These are phyloP conservation scores for Peromyscus nudipes DNA, from an alignment of 2,797 vertebrate genomes.

Conservation along the genomic window DNA sequence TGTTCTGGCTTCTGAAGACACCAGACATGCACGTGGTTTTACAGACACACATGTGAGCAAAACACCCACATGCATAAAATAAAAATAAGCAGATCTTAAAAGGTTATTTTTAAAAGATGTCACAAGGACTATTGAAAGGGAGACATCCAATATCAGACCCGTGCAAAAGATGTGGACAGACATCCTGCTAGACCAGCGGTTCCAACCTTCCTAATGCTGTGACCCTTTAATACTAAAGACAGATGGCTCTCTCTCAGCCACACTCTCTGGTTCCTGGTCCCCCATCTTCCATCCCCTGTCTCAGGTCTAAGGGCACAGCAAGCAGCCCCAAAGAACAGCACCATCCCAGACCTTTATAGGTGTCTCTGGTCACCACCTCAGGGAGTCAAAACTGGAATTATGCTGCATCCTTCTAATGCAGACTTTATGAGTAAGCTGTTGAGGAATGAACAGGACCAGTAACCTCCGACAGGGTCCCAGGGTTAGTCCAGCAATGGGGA, in stretches of 20 bases:
- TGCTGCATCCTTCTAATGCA: neutral
- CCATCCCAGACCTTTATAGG: rapidly evolving
- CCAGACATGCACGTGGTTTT: neutral
- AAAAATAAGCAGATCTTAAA: neutral
- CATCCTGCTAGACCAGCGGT: rapidly evolving
- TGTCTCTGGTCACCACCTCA: neutral
- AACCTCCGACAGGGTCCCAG: rapidly evolving
- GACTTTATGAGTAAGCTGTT: rapidly evolving
- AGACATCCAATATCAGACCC: too few species aligned
- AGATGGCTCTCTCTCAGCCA: neutral
- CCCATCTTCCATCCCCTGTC: neutral
- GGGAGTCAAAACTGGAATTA: neutral
- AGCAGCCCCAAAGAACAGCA: neutral
- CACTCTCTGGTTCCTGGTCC: rapidly evolving
- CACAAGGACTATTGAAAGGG: neutral
- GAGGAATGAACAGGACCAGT: rapidly evolving
- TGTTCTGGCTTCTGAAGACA: neutral
- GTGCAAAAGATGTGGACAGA: rapidly evolving
- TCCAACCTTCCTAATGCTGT: neutral
- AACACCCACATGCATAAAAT: neutral
- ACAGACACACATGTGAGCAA: neutral
- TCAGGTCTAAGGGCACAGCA: rapidly evolving
- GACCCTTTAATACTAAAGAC: neutral
- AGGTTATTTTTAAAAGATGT: neutral
- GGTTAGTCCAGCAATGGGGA: rapidly evolving